A percentile compares a stretch with the other conserved stretches of the same genome.
These are phyloP conservation scores for Phlogophora meticulosa DNA, from an alignment of 2,888 invertebrate species.

Conservation along the genomic window DNA sequence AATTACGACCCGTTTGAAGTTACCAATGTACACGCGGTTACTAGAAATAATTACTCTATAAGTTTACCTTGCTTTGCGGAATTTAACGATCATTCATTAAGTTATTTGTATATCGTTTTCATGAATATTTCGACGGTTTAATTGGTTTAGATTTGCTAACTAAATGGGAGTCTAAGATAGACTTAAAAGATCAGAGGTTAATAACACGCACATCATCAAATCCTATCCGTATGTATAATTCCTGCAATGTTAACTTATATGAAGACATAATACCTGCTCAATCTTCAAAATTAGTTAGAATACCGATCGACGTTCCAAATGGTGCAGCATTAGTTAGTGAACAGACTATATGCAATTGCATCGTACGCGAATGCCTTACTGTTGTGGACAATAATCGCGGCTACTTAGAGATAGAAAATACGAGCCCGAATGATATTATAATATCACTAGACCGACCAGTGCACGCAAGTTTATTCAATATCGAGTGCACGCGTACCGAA, in stretches of 20 bases:
- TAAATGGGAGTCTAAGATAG: conserved; percentile 10
- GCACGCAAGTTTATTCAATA: conserved; percentile 5
- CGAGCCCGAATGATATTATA: conserved; percentile 3
- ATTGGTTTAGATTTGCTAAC: conserved; percentile 1
- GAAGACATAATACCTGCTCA: conserved; percentile 1
- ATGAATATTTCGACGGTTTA: conserved; percentile 6
- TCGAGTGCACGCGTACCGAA: conserved; percentile 7
- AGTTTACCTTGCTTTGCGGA: conserved; percentile 1
- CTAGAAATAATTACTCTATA: conserved; percentile 7
- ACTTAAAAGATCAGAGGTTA: neutral
- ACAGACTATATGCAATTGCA: conserved; percentile 4
- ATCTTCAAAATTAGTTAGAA: neutral
- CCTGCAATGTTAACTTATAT: conserved; percentile 11
- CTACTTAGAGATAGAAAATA: conserved; percentile 1
- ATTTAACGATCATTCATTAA: neutral
- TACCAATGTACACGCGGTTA: no score
- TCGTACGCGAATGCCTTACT: neutral
- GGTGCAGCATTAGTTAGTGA: conserved; percentile 1
- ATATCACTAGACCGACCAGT: conserved; percentile 9
- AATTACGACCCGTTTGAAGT: conserved; percentile 3
- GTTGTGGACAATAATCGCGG: neutral
- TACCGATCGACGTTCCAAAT: conserved; percentile 1
- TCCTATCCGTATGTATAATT: neutral
- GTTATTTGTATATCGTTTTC: conserved; percentile 4
- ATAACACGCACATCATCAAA: conserved; percentile 2